Evolutionary conservation across 2,113 vertebrate genomes (phyloP).

Genomic region (Puntigrus tetrazona): DNA sequence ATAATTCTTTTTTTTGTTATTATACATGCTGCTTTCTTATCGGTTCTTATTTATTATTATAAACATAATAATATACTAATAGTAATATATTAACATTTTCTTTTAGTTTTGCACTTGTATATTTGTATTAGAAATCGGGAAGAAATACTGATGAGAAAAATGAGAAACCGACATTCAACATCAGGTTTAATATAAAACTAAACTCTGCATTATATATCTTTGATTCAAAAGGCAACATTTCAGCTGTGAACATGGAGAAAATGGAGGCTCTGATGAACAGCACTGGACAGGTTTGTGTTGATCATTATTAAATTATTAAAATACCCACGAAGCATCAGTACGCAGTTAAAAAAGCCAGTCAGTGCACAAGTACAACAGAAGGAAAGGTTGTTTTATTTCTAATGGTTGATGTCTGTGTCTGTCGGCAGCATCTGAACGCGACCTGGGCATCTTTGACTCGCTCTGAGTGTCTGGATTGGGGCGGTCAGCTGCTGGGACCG

Average conservation of each 20-base stretch:
- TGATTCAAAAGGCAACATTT: slow-evolving; percentile 43
- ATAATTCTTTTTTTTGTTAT: too few species aligned
- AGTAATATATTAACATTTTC: background rate
- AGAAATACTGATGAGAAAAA: background rate
- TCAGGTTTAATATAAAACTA: background rate
- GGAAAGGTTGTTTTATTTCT: too few species aligned
- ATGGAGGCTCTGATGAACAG: slow-evolving; percentile 34
- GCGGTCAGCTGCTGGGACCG: slow-evolving; percentile 81
- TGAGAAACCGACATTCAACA: background rate
- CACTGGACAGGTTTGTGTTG: slow-evolving; percentile 38
- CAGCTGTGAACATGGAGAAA: slow-evolving; percentile 24
- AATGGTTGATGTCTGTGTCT: background rate
- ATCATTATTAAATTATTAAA: background rate
- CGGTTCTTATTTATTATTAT: too few species aligned
- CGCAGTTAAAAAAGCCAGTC: background rate
- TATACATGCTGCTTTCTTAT: too few species aligned
- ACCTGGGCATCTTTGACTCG: slow-evolving; percentile 82
- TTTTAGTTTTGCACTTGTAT: background rate
- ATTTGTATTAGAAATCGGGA: background rate
- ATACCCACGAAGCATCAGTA: background rate
- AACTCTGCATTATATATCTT: background rate
- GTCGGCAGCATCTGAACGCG: slow-evolving; percentile 70
- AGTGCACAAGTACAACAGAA: background rate
- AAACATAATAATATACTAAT: too few species aligned
- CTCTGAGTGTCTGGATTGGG: slow-evolving; percentile 79